Conservation (phyloP, 2,888 invertebrate species). For the Polylopha cassiicola region DNA sequence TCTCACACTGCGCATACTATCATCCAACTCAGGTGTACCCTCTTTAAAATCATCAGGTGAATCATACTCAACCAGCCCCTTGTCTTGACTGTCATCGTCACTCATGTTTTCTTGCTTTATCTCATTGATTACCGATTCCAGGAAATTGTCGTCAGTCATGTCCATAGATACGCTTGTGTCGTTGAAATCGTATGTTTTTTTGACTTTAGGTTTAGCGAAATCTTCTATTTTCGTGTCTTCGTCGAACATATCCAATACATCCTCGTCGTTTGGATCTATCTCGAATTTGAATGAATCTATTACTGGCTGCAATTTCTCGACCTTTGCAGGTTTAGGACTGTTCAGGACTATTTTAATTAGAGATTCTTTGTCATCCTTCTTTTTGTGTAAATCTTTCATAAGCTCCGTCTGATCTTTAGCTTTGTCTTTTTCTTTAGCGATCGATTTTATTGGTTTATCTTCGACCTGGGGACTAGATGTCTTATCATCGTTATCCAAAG, state of each 20-base stretch:
- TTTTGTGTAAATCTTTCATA: slow-evolving; percentile 31
- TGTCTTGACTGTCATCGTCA: slow-evolving; percentile 57
- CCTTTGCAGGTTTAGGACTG: slow-evolving; percentile 33
- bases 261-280: slow-evolving; percentile 58
- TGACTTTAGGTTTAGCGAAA: slow-evolving; percentile 35
- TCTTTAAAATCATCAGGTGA: slow-evolving; percentile 50
- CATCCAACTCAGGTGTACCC: slow-evolving; percentile 57
- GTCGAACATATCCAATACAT: slow-evolving; percentile 55
- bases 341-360: slow-evolving; percentile 17
- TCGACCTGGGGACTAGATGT: slow-evolving; percentile 46
- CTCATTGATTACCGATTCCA: slow-evolving; percentile 68
- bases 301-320: slow-evolving; percentile 58
- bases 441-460: slow-evolving; percentile 34
- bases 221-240: slow-evolving; percentile 40
- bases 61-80: slow-evolving; percentile 66
- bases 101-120: slow-evolving; percentile 60
- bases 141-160: slow-evolving; percentile 59
- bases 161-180: slow-evolving; percentile 44
- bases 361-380: slow-evolving; percentile 28
- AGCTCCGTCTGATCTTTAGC: slow-evolving; percentile 35
- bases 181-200: slow-evolving; percentile 43
- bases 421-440: slow-evolving; percentile 28
- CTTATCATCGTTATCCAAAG: slow-evolving; percentile 64
- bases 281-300: slow-evolving; percentile 65
- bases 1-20: slow-evolving; percentile 42